Evolutionary conservation across 2,888 invertebrate genomes (phyloP).

Genomic region (Sylvicola cinctus): DNA sequence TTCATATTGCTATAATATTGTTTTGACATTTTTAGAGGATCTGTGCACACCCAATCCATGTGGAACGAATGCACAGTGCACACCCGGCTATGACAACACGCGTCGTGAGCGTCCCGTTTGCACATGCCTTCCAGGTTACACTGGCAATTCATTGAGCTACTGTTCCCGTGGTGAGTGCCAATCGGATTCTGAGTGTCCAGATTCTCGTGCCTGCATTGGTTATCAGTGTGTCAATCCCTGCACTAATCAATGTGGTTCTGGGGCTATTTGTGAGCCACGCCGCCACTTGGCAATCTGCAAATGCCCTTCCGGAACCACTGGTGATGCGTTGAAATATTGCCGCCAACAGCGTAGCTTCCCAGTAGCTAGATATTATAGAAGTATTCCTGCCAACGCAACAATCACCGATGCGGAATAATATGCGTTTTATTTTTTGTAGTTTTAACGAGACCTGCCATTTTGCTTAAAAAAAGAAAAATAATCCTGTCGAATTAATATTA

Average conservation of each 20-base stretch:
- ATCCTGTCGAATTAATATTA: no score
- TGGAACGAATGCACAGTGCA: conserved; percentile 40
- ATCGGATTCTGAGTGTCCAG: conserved; percentile 52
- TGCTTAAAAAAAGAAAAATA: no score
- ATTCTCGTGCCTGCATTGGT: conserved; percentile 55
- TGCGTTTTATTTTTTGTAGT: no score
- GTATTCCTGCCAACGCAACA: not conserved
- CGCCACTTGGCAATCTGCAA: conserved; percentile 67
- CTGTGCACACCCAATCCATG: conserved; percentile 77
- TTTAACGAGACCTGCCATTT: no score
- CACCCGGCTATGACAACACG: conserved; percentile 63
- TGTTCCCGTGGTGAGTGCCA: conserved; percentile 63
- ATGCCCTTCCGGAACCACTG: conserved; percentile 43
- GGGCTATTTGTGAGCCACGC: conserved; percentile 53
- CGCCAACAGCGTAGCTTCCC: conserved; percentile 24
- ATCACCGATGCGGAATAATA: no score
- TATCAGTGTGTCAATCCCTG: conserved; percentile 56
- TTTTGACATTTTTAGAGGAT: conserved; percentile 34
- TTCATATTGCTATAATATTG: conserved; percentile 1
- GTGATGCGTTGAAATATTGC: conserved; percentile 37
- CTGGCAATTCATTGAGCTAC: conserved; percentile 51
- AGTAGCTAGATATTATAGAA: conserved; percentile 18
- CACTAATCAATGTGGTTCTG: conserved; percentile 51
- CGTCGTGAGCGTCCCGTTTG: conserved; percentile 71
- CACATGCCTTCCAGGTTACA: conserved; percentile 56